A percentile compares a stretch with the other conserved stretches of the same genome.
phyloP scores from a whole-genome alignment of 2,888 invertebrate species.

The Stenodema calcarata region DNA sequence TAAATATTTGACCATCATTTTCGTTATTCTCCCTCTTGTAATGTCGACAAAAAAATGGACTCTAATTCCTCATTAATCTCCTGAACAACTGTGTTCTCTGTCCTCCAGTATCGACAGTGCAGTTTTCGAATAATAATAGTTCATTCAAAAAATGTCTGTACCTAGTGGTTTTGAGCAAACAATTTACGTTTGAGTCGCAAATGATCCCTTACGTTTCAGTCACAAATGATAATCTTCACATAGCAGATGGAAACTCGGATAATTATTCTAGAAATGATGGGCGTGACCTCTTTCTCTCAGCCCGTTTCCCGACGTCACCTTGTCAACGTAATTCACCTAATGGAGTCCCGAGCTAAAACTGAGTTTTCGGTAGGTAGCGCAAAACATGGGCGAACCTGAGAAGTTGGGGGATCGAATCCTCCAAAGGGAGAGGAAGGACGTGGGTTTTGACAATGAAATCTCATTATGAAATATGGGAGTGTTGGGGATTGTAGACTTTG shows the following conservation, averaged over 20 bases:
- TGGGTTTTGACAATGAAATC: neutral
- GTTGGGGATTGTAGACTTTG: neutral
- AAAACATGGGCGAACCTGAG: neutral
- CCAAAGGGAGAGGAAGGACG: neutral
- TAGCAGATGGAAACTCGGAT: neutral
- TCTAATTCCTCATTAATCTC: too few species aligned
- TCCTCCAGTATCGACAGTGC: too few species aligned
- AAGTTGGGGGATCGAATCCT: neutral
- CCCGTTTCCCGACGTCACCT: neutral
- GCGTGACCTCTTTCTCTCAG: neutral
- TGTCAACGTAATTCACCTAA: neutral
- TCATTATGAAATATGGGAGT: slow-evolving; percentile 13
- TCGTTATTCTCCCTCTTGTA: too few species aligned
- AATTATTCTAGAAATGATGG: neutral
- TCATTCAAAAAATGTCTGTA: too few species aligned
- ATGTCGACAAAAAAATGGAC: too few species aligned
- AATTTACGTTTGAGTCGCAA: too few species aligned
- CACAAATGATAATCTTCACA: neutral
- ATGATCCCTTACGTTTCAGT: neutral
- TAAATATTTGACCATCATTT: too few species aligned
- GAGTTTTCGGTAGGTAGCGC: neutral
- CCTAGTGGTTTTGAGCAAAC: too few species aligned
- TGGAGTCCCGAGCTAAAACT: neutral
- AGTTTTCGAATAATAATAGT: too few species aligned
- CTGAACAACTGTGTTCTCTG: too few species aligned